Evolutionary conservation across 2,113 vertebrate species (phyloP), one percentile per base, ranked within the genome.

Genomic region (Poeciliopsis prolifica): DNA sequence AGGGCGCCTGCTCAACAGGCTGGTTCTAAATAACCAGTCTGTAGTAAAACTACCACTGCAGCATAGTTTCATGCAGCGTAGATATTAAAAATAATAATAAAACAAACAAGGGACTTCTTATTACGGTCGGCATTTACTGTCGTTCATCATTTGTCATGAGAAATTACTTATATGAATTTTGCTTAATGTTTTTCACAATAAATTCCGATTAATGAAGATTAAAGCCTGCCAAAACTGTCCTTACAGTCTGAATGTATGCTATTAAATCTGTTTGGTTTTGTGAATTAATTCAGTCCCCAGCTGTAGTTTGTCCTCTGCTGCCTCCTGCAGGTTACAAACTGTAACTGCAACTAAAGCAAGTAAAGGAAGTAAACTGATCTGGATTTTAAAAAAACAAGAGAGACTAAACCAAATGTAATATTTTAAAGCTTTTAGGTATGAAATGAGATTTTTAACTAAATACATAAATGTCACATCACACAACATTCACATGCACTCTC

Each of bases 241-340:
- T 3, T 37, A 37, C 10, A 37, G 10, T 37, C 2, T 11, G 10
- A 37, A 12, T 37, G 11, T 37, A 37, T 11, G 11, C 51, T 54
- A 24, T 54, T 24, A 58, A 58, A 58, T 10, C 24, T 4, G 8
- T 68, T 31, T 61, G 35, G 77, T 33, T 13, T 42, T 72, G 48
- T 75, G n/a, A 63, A 29, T 31, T 68, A 10, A 78, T 58, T 62
- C 60, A 65, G 42, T 5, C 28, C 29, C 42, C 3, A 28, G 42
- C 10, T 24, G 28, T 40, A 70, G n/a, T 26, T 71, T 78, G 71
- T 73, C 67, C 75, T 90, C 78, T 91, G 81, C 90, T 85, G 85
- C 92, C 92, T 17, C 78, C 90, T 81, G 74, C 77, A 80, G 90
- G 26, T 64, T n/a, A 69, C 1, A 73, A 60, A 13, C 6, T 74